These are phyloP conservation scores for Antitype chi DNA, from an alignment of 2,888 invertebrate genomes.

Conservation along the genomic window DNA sequence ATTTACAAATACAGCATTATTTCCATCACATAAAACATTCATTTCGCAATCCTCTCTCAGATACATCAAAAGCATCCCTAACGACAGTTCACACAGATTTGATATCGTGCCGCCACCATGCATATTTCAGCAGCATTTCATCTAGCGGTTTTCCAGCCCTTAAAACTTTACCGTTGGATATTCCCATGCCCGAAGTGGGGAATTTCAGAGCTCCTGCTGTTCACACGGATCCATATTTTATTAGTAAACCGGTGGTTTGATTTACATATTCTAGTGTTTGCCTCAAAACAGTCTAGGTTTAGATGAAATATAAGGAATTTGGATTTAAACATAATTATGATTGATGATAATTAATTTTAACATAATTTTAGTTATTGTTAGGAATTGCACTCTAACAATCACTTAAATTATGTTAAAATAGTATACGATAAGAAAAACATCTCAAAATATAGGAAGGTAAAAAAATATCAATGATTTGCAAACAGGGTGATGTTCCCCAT, in stretches of 20 bases:
- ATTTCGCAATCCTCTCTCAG: slow-evolving; percentile 14
- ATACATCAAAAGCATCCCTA: slow-evolving; percentile 18
- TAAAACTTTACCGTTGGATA: slow-evolving; percentile 58
- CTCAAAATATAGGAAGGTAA: too few species aligned
- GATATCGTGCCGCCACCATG: slow-evolving; percentile 33
- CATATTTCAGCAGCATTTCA: slow-evolving; percentile 58
- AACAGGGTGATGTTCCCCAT: too few species aligned
- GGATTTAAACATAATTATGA: too few species aligned
- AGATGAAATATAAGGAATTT: not conserved
- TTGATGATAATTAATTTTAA: too few species aligned
- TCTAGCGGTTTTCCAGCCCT: slow-evolving; percentile 54
- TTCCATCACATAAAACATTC: slow-evolving; percentile 20
- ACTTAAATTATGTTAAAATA: too few species aligned
- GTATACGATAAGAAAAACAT: too few species aligned
- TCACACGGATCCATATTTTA: slow-evolving; percentile 61
- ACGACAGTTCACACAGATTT: slow-evolving; percentile 48
- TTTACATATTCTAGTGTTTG: slow-evolving; percentile 45
- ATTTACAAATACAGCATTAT: not conserved
- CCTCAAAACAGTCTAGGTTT: slow-evolving; percentile 13
- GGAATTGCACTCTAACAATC: not conserved
- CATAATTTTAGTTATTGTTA: too few species aligned
- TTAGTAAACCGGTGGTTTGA: slow-evolving; percentile 47
- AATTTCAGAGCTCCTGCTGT: slow-evolving; percentile 51
- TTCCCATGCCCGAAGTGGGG: slow-evolving; percentile 37
- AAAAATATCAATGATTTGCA: too few species aligned